Conservation (phyloP, 2,113 vertebrate genomes). For the Mesoclemmys tuberculata region DNA sequence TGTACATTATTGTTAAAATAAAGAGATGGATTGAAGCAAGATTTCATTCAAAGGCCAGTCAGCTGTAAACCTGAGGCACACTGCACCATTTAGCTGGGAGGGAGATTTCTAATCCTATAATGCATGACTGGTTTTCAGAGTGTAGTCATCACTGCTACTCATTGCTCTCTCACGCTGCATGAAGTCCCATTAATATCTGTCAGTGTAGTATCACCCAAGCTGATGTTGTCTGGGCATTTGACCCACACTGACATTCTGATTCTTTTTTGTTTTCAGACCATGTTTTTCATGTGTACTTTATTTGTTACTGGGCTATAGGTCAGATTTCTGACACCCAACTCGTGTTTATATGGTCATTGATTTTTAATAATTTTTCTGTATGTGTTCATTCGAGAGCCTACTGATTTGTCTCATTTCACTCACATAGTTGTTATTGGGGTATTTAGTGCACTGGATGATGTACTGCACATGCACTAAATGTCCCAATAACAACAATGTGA, state of each 20-base stretch:
- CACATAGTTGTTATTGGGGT: not conserved
- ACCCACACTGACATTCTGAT: not conserved
- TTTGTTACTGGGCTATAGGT: not conserved
- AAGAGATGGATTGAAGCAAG: not conserved
- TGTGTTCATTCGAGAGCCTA: not conserved
- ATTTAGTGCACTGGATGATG: not conserved
- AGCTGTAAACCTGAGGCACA: not conserved
- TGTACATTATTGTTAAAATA: fast-evolving
- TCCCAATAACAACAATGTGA: not conserved
- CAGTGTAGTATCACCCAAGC: not conserved
- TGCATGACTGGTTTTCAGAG: not conserved
- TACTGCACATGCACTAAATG: not conserved
- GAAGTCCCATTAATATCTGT: conserved; percentile 36
- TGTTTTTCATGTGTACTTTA: not conserved
- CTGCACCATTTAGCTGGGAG: not conserved
- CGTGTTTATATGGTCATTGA: not conserved
- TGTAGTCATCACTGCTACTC: not conserved
- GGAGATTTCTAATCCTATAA: conserved; percentile 1
- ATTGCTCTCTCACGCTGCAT: not conserved
- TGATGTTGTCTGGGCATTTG: not conserved
- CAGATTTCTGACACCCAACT: not conserved
- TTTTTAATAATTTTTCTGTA: not conserved
- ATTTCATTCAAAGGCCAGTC: not conserved
- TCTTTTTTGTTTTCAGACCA: not conserved
- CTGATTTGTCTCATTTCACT: not conserved